Conservation (phyloP, 2,113 vertebrate species). For the Boulengeromyrus knoepffleri region DNA sequence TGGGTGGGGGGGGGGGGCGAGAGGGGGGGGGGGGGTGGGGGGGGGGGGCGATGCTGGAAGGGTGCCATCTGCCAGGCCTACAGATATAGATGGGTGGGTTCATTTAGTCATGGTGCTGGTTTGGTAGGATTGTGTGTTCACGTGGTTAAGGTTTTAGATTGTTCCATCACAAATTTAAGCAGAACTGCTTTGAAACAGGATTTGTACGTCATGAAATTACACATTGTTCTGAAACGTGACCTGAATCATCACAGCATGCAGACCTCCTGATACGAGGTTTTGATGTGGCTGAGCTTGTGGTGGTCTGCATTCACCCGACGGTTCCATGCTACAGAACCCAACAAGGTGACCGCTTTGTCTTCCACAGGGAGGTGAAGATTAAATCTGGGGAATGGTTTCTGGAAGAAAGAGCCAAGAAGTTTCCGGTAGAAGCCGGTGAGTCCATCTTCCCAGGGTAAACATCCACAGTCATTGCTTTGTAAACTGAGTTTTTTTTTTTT, state of each 20-base stretch:
- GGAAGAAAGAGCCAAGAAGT: constrained; percentile 79
- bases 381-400: constrained; percentile 89
- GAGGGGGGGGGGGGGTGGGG: too few relatives aligned
- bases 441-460: background rate
- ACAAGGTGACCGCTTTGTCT: background rate
- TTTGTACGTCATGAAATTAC: background rate
- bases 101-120: background rate
- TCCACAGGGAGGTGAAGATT: constrained; percentile 75
- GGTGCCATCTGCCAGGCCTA: constrained; percentile 72
- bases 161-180: background rate
- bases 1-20: too few relatives aligned
- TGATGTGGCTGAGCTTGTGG: background rate
- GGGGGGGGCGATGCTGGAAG: constrained; percentile 60
- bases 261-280: background rate
- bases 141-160: too few relatives aligned
- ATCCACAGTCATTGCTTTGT: background rate
- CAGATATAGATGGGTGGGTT: background rate
- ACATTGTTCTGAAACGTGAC: background rate
- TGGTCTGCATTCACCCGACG: background rate
- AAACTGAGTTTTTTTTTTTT: background rate
- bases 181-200: background rate
- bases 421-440: constrained; percentile 66
- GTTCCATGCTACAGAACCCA: background rate
- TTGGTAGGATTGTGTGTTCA: background rate
- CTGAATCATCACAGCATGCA: background rate